Percentiles rank a stretch among this genome's conserved stretches.
Conservation (phyloP, 2,888 invertebrate species). For the Pheosia gnoma region DNA sequence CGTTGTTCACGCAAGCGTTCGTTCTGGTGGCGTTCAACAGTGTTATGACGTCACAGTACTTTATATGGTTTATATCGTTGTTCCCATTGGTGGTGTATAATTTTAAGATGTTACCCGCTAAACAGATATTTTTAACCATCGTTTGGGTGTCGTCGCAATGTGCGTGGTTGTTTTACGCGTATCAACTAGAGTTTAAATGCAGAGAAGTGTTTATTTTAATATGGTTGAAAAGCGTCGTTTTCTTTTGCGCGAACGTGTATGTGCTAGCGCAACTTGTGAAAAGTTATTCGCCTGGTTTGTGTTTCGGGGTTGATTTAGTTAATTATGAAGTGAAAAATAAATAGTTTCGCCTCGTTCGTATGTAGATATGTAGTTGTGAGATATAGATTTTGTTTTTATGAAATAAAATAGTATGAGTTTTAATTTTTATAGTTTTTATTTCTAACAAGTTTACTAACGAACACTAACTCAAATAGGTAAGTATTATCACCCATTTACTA, state of each 20-base stretch:
- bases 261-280: slow-evolving; percentile 84
- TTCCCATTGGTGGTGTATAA: slow-evolving; percentile 92
- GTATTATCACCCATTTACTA: slow-evolving; percentile 43
- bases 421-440: slow-evolving; percentile 54
- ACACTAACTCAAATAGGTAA: slow-evolving; percentile 42
- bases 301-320: slow-evolving; percentile 51
- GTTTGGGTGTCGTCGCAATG: slow-evolving; percentile 90
- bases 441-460: slow-evolving; percentile 56
- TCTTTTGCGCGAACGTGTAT: slow-evolving; percentile 92
- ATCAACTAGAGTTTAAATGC: slow-evolving; percentile 95
- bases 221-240: slow-evolving; percentile 92
- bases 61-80: slow-evolving; percentile 97
- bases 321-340: slow-evolving; percentile 14
- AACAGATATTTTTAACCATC: slow-evolving; percentile 75
- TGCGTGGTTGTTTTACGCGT: slow-evolving; percentile 95
- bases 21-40: slow-evolving; percentile 97
- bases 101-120: slow-evolving; percentile 82
- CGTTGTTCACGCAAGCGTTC: slow-evolving; percentile 92
- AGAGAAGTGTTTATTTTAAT: slow-evolving; percentile 92
- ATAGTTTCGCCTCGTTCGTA: slow-evolving; percentile 33
- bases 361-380: slow-evolving; percentile 28
- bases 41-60: slow-evolving; percentile 98
- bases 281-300: slow-evolving; percentile 63
- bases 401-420: slow-evolving; percentile 34
- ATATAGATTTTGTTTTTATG: slow-evolving; percentile 13